Conservation (phyloP, 2,888 invertebrate genomes). For the Hecatera dysodea region DNA sequence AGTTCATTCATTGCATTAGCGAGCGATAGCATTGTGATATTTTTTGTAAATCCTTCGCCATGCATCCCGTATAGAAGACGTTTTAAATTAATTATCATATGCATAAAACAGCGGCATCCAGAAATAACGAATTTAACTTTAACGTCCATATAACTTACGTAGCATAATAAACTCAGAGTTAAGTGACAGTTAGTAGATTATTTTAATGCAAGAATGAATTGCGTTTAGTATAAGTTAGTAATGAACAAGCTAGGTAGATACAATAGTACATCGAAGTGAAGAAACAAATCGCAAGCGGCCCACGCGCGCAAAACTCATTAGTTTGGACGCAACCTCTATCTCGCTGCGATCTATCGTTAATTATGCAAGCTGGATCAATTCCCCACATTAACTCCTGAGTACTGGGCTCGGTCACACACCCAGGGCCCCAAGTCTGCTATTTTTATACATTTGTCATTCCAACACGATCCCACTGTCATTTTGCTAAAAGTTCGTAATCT, state of each 20-base stretch:
- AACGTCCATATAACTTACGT: not conserved
- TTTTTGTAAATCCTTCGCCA: not conserved
- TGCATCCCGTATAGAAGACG: not conserved
- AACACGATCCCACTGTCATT: no score
- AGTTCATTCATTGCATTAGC: not conserved
- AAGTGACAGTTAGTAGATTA: not conserved
- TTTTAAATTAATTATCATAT: not conserved
- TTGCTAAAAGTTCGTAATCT: no score
- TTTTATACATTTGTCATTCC: no score
- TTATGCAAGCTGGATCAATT: conserved; percentile 56
- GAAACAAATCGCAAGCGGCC: conserved; percentile 22
- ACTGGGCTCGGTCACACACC: conserved; percentile 18
- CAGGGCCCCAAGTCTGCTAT: no score
- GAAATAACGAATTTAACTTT: not conserved
- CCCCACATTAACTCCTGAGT: conserved; percentile 38
- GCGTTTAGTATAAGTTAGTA: not conserved
- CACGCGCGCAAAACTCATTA: conserved; percentile 41
- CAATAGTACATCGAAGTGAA: conserved; percentile 10
- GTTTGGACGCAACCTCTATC: conserved; percentile 43
- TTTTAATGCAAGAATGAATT: not conserved
- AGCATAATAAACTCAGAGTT: not conserved
- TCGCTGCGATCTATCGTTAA: conserved; percentile 36
- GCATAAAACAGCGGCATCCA: not conserved
- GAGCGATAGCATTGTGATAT: not conserved
- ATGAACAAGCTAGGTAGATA: conserved; percentile 3